Evolutionary conservation across 2,113 vertebrate species (phyloP).

Genomic region (Macquaria australasica): DNA sequence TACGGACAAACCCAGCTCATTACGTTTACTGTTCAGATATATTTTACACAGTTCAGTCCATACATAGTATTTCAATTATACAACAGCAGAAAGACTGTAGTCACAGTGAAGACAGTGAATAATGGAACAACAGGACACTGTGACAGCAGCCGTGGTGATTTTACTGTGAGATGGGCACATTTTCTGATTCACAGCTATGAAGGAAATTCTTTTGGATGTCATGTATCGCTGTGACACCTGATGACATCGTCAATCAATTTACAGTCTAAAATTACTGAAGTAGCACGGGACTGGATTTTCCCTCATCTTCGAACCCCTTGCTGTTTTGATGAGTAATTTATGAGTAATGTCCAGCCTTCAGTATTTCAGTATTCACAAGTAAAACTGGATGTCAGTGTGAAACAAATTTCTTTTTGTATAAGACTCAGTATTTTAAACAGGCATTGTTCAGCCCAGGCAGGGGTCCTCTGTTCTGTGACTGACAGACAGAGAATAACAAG

Average conservation of each 20-base stretch:
- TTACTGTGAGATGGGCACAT: neutral
- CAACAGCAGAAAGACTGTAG: neutral
- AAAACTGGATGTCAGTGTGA: neutral
- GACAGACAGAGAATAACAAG: neutral
- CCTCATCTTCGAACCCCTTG: neutral
- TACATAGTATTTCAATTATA: neutral
- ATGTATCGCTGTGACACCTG: neutral
- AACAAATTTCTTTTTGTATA: neutral
- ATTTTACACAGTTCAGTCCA: neutral
- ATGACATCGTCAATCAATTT: neutral
- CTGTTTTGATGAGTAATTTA: neutral
- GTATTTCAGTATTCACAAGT: neutral
- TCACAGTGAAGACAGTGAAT: neutral
- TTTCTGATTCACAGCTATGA: neutral
- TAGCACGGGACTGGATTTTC: neutral
- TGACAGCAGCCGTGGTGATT: neutral
- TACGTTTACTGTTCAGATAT: neutral
- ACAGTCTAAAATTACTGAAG: neutral
- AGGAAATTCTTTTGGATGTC: neutral
- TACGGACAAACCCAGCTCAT: neutral
- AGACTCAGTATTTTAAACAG: neutral
- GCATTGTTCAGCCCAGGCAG: neutral
- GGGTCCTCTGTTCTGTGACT: too few relatives aligned
- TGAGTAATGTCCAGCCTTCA: neutral
- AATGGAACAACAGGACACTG: conserved; percentile 2